Base-by-base conservation (phyloP, 2,797 vertebrate genomes). In the Limosa lapponica region DNA sequence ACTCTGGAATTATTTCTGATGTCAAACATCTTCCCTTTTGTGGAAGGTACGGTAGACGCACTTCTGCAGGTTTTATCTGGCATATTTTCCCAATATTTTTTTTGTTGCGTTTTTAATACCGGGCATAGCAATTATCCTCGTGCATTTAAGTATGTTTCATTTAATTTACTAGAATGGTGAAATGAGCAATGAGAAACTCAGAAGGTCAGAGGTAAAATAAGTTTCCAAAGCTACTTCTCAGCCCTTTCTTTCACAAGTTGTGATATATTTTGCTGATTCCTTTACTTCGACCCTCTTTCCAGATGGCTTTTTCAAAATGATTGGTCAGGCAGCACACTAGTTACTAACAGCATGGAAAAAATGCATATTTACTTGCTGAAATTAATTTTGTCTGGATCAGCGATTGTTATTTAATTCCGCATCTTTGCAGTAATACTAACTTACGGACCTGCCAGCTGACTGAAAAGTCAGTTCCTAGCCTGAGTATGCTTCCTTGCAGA, bases 381-480 rank as follows among this genome's bases (percentile, higher is more conserved):
- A 87, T 79, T 25, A 69, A 73, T 87, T 96, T 93, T 87, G 20
- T 94, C 41, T 82, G 55, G 32, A 86, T 94, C 62, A 72, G 75
- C 93, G 49, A 52, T 75, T 75, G 39, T 83, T 94, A 80, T 28
- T 94, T 95, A 82, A 85, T 92, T 92, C 78, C 48, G 6, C 34
- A 6, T 89, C 13, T 83, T 41, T 77, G 36, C 22, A 6, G 43
- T 71, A 90, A 64, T 49, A 72, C 30, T 89, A 86, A 86, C 13
- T 92, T 75, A 44, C 13, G 24, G 58, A 90, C 36, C 55, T 83
- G 65, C 28, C 36, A 20, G 41, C 87, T 93, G 86, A 90, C 41
- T 74, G 51, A 61, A 88, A 72, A 58, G n/a, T 94, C 80, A 81
- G 28, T 90, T 87, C 20, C 3, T 73, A 78, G 55, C 22, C 57